Conservation (phyloP, 2,888 invertebrate species). For the Mystacides longicornis region DNA sequence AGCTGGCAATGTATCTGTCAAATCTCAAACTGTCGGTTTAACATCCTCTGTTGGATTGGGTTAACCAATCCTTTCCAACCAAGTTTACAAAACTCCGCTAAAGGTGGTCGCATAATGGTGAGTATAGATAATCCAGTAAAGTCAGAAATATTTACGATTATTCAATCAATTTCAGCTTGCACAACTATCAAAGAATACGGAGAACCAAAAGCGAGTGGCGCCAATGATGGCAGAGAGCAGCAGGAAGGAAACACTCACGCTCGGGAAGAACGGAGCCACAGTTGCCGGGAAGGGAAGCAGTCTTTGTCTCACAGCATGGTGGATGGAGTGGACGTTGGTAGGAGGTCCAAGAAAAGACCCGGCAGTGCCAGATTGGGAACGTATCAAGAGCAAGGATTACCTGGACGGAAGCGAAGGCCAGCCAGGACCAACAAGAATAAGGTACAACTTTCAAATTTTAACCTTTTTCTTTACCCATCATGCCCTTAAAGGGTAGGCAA, state of each 20-base stretch:
- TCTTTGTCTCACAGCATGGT: too few relatives aligned
- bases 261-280: neutral
- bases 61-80: too few relatives aligned
- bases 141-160: too few relatives aligned
- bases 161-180: slow-evolving; percentile 13
- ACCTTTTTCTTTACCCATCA: too few relatives aligned
- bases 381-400: slow-evolving; percentile 30
- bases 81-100: neutral
- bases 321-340: slow-evolving; percentile 21
- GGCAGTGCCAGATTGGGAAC: slow-evolving; percentile 40
- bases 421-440: slow-evolving; percentile 16
- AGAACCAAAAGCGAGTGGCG: slow-evolving; percentile 4
- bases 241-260: neutral
- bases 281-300: neutral
- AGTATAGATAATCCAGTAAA: too few relatives aligned
- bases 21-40: too few relatives aligned
- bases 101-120: too few relatives aligned
- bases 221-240: neutral
- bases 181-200: slow-evolving; percentile 16
- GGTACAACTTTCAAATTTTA: too few relatives aligned
- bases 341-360: slow-evolving; percentile 30
- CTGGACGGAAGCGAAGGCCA: slow-evolving; percentile 10
- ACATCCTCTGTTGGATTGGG: too few relatives aligned
- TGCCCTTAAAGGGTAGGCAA: too few relatives aligned
- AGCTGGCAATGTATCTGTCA: too few relatives aligned